Conservation (phyloP, 2,797 vertebrate species). For the Antennarius maculatus region DNA sequence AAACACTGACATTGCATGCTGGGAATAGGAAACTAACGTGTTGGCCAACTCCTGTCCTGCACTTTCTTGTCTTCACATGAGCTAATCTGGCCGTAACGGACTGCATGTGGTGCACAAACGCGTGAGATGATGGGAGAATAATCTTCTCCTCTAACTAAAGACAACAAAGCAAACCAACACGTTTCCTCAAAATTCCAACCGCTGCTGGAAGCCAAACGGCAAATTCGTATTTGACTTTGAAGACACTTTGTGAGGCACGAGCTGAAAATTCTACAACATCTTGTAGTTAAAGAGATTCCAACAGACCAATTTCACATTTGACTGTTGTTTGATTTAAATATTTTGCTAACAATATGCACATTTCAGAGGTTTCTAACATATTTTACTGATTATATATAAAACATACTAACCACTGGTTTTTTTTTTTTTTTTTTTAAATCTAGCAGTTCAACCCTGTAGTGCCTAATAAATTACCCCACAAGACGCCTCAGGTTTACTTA, state of each 20-base stretch:
- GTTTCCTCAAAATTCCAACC: neutral
- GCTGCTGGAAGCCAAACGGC: neutral
- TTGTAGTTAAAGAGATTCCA: neutral
- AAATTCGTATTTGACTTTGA: neutral
- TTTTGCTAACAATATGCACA: neutral
- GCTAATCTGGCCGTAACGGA: neutral
- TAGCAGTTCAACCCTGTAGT: neutral
- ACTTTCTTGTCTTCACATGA: neutral
- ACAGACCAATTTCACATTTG: slow-evolving; percentile 7
- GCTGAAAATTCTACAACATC: slow-evolving; percentile 6
- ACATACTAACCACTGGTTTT: slow-evolving; percentile 7
- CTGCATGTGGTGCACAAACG: neutral
- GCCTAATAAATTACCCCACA: slow-evolving; percentile 27
- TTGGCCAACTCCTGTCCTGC: neutral
- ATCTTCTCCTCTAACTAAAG: neutral
- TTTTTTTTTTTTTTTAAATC: neutral
- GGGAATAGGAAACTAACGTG: neutral
- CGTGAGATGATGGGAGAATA: too few relatives aligned
- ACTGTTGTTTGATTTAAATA: neutral
- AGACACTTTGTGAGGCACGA: neutral
- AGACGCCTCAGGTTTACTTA: slow-evolving; percentile 29
- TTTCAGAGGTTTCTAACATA: neutral
- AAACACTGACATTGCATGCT: neutral
- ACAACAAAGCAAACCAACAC: neutral
- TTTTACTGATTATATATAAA: slow-evolving; percentile 7